Conservation (phyloP, 23 tunicate species). For the Corella eumyota region DNA sequence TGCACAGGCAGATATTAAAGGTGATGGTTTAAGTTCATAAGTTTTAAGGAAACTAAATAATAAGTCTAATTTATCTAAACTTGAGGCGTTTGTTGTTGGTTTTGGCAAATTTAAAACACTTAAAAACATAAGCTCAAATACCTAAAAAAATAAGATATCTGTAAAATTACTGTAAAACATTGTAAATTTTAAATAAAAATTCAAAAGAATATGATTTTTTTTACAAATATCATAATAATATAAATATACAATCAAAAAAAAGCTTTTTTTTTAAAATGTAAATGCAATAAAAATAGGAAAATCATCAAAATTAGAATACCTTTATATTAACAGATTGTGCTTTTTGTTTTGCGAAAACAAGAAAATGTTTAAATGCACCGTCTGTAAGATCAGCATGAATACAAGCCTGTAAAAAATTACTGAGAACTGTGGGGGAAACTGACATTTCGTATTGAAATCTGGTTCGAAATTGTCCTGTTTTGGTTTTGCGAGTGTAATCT, state of each 20-base stretch:
- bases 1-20: background rate
- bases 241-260: too few relatives aligned
- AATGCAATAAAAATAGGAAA: too few relatives aligned
- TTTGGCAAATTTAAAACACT: background rate
- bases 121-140: background rate
- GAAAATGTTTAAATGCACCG: background rate
- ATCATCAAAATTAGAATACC: background rate
- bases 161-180: too few relatives aligned
- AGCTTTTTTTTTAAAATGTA: too few relatives aligned
- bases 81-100: background rate
- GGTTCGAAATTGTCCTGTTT: too few relatives aligned
- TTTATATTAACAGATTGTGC: slow-evolving; percentile 1
- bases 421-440: too few relatives aligned
- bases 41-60: background rate
- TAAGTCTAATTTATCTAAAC: background rate
- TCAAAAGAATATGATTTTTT: too few relatives aligned
- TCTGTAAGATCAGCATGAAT: background rate
- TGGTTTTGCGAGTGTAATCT: too few relatives aligned
- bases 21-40: background rate
- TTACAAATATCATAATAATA: too few relatives aligned
- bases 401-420: background rate
- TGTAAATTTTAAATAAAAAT: too few relatives aligned
- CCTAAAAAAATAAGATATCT: slow-evolving; percentile 1
- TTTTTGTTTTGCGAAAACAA: background rate
- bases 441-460: too few relatives aligned